These are phyloP conservation scores for Thalassarche chlororhynchos DNA, from an alignment of 2,113 vertebrate genomes.

Conservation along the genomic window DNA sequence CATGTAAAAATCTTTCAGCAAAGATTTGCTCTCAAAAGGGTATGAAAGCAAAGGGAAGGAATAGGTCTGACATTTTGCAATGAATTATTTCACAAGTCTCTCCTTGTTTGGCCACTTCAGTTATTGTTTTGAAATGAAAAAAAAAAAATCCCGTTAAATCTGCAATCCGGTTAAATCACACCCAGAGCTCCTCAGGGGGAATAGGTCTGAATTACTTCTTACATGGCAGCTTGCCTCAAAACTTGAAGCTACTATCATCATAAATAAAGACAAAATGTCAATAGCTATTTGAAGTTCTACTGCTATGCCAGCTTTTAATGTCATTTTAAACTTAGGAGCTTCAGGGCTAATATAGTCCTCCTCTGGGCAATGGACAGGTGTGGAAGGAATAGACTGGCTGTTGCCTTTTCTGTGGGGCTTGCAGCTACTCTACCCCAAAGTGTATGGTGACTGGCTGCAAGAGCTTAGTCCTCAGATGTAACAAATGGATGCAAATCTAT, in stretches of 20 bases:
- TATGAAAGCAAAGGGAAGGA: not conserved
- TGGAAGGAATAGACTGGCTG: not conserved
- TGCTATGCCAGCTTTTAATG: not conserved
- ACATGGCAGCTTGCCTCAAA: not conserved
- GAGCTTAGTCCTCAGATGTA: not conserved
- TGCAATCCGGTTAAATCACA: not conserved
- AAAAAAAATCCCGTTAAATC: not conserved
- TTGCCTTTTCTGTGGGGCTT: not conserved
- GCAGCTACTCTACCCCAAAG: not conserved
- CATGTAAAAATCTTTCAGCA: not conserved
- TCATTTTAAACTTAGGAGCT: not conserved
- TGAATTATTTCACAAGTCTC: not conserved
- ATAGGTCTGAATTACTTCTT: not conserved
- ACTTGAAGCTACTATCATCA: not conserved
- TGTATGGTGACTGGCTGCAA: not conserved
- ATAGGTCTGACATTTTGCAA: not conserved
- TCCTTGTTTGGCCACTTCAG: not conserved
- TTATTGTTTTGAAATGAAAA: not conserved
- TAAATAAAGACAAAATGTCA: constrained; percentile 36
- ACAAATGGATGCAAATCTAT: not conserved
- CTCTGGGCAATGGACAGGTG: rapidly evolving
- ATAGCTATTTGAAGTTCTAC: not conserved
- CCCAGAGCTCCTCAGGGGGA: not conserved
- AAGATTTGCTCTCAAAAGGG: not conserved
- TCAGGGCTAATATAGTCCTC: not conserved